Percentiles rank a stretch among this genome's conserved stretches.
phyloP scores from a whole-genome alignment of 2,797 vertebrate genomes.

The Anguilla megastoma region DNA sequence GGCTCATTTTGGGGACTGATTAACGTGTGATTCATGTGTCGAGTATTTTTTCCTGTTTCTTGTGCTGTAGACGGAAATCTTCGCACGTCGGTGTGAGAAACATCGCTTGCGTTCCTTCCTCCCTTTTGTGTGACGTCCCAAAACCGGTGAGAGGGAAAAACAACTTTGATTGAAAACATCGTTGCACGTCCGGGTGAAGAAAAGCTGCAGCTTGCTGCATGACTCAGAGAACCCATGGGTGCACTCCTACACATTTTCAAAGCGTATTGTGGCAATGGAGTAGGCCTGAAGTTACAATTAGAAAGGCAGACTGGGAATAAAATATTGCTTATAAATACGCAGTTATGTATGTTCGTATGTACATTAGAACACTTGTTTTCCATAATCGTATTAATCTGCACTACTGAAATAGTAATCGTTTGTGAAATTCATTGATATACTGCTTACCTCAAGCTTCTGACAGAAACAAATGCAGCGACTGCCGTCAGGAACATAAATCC shows the following conservation, averaged over 20 bases:
- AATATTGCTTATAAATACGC: neutral
- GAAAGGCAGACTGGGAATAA: neutral
- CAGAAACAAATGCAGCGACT: neutral
- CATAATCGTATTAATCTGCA: neutral
- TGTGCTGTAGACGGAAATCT: slow-evolving; percentile 41
- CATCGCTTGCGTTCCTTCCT: slow-evolving; percentile 45
- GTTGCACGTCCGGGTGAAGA: neutral
- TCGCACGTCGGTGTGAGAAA: slow-evolving; percentile 44
- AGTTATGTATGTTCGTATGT: neutral
- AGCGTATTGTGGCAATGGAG: neutral
- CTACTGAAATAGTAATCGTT: neutral
- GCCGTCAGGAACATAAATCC: neutral
- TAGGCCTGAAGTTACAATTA: neutral
- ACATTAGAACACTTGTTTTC: no score
- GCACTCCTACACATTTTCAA: neutral
- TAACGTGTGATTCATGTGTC: neutral
- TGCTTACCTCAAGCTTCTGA: neutral
- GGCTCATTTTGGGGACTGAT: neutral
- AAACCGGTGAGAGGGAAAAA: slow-evolving; percentile 25
- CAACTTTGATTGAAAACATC: neutral
- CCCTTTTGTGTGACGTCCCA: slow-evolving; percentile 2
- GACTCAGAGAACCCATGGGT: neutral
- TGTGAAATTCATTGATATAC: no score
- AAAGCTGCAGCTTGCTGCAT: neutral
- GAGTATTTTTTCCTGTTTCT: neutral